Base-by-base conservation (phyloP, 2,888 invertebrate genomes). In the Agrochola lychnidis region DNA sequence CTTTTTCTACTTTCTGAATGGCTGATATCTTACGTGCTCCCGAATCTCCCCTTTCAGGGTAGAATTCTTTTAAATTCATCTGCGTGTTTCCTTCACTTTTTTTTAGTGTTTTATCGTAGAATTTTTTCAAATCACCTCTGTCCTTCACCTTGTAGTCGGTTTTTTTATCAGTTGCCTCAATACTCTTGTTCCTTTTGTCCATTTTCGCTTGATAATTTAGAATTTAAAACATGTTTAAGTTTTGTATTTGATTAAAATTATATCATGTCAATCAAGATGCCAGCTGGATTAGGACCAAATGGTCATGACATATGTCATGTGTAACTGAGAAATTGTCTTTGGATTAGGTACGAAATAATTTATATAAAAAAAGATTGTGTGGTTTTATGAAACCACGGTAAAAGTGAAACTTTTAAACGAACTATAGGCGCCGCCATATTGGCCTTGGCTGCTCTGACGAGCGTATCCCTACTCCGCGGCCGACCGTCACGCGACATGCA, bases 11-110 rank as follows among this genome's bases (percentile, higher is more conserved):
- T 48, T 75, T 84, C 61, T 75, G n/a, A 67, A 71, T 53, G 16
- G 12, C 59, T 12, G 7, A 3, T 25, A 16, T 7, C 53, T 83
- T 82, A 4, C 45, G 53, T 9, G 67, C 74, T 14, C 56, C 78
- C 0, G 88, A 75, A 66, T 93, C 93, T 0, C 91, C 92, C 6
- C 90, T 78, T 14, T 91, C 92, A 0, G 85, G 79, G 14, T 85
- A 74, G 2, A 57, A 45, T 53, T 84, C 40, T 68, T 79, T 72
- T 3, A 74, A 40, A n/a, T 70, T 73, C 1, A 68, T 25, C 1
- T 73, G 61, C 1, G 36, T 59, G 19, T 30, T 72, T 7, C 70
- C 80, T 40, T 79, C 53, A 61, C 70, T 51, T 70, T 63, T 78
- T 73, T 73, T 48, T 0, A 71, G 48, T 57, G 69, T 63, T 40